These are phyloP conservation scores for Portunus trituberculatus DNA, from an alignment of 1,140 invertebrate genomes.

Conservation along the genomic window DNA sequence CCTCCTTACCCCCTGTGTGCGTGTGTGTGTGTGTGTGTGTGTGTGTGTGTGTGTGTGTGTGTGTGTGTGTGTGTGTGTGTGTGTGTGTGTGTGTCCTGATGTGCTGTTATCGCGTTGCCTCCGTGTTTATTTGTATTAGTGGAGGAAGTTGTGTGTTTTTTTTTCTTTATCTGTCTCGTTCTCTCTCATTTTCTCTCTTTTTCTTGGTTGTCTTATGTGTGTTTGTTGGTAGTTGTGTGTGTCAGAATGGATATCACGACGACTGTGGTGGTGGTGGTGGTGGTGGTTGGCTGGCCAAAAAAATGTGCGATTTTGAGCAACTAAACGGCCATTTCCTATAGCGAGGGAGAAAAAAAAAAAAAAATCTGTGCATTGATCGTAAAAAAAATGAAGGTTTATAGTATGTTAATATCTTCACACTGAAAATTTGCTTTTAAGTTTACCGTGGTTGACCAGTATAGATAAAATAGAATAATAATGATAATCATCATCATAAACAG, in stretches of 20 bases:
- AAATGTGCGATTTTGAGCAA: too few species aligned
- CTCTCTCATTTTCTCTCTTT: neutral
- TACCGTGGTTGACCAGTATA: too few species aligned
- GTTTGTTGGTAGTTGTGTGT: neutral
- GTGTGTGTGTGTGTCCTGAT: conserved; percentile 46
- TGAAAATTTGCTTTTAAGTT: too few species aligned
- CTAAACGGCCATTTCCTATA: too few species aligned
- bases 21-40: conserved; percentile 32
- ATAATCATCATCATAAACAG: neutral
- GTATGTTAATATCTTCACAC: too few species aligned
- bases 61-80: conserved; percentile 46
- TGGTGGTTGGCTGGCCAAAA: neutral
- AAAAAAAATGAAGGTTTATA: too few species aligned
- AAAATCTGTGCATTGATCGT: too few species aligned
- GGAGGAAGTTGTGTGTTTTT: neutral
- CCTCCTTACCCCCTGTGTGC: neutral
- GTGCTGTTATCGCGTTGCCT: neutral
- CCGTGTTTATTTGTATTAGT: neutral
- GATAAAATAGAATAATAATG: neutral
- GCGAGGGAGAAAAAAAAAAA: too few species aligned
- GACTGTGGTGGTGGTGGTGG: neutral
- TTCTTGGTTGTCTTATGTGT: neutral
- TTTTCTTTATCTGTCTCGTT: neutral
- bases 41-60: conserved; percentile 31
- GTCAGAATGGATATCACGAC: neutral